Conservation (phyloP, 2,113 vertebrate species). For the Craseonycteris thonglongyai region DNA sequence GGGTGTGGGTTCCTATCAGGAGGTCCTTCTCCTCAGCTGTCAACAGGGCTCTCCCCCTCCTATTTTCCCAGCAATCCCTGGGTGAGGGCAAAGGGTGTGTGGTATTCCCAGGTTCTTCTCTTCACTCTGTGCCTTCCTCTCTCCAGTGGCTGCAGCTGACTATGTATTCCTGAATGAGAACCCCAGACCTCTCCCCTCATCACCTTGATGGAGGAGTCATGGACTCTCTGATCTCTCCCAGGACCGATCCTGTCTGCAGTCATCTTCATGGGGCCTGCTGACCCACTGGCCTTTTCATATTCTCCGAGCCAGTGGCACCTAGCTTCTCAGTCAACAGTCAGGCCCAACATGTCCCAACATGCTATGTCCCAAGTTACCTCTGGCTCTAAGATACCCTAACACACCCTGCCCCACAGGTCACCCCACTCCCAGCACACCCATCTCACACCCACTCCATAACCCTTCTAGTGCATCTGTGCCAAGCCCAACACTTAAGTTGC, state of each 20-base stretch:
- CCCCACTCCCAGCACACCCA: neutral
- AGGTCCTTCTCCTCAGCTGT: neutral
- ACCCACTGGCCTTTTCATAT: neutral
- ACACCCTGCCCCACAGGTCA: neutral
- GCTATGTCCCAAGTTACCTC: neutral
- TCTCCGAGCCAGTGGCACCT: neutral
- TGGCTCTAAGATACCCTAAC: neutral
- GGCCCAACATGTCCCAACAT: neutral
- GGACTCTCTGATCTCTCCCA: neutral
- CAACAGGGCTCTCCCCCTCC: neutral
- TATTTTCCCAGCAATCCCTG: neutral
- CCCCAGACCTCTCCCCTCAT: neutral
- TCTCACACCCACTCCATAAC: neutral
- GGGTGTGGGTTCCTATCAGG: neutral
- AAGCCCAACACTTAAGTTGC: neutral
- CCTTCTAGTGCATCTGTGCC: conserved; percentile 1
- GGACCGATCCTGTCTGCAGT: neutral
- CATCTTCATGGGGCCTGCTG: neutral
- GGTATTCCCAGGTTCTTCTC: neutral
- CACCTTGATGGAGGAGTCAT: neutral
- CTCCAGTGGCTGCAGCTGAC: conserved; percentile 73
- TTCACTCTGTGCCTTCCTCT: neutral
- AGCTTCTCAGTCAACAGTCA: neutral
- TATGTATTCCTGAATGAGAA: conserved; percentile 65
- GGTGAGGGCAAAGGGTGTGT: neutral